Evolutionary conservation across 2,888 invertebrate species (phyloP).

Genomic region (Cistogaster globosa): DNA sequence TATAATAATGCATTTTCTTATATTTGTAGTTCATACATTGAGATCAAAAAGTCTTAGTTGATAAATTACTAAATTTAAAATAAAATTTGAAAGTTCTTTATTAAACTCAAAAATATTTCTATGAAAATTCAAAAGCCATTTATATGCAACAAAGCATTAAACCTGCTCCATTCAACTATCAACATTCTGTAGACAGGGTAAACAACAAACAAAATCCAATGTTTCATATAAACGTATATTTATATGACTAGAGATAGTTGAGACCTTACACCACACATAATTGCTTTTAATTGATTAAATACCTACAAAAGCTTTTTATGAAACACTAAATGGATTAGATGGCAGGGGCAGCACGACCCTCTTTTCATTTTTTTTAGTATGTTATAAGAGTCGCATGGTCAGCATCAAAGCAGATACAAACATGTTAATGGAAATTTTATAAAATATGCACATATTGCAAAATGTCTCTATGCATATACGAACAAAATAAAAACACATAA

Average conservation of each 20-base stretch:
- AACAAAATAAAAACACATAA: no score
- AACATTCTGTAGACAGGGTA: not conserved
- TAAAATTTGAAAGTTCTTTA: not conserved
- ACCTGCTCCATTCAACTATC: not conserved
- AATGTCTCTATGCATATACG: no score
- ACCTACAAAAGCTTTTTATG: conserved; percentile 48
- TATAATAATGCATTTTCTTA: not conserved
- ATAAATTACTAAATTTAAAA: not conserved
- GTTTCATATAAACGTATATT: not conserved
- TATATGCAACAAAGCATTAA: conserved; percentile 14
- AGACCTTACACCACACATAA: conserved; percentile 73
- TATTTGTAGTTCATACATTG: no score
- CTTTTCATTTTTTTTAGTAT: conserved; percentile 8
- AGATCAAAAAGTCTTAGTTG: no score
- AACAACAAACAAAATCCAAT: not conserved
- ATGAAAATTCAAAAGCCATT: not conserved
- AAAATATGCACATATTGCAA: no score
- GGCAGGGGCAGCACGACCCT: not conserved
- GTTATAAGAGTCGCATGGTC: conserved; percentile 36
- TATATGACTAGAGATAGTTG: not conserved
- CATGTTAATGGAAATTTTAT: conserved; percentile 8
- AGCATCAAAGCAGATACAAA: conserved; percentile 24
- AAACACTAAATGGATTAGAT: not conserved
- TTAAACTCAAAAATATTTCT: not conserved
- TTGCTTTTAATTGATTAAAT: conserved; percentile 81